Evolutionary conservation across 1,140 invertebrate genomes (phyloP), one percentile per base, ranked within the genome.

Genomic region (Solenopsis invicta): DNA sequence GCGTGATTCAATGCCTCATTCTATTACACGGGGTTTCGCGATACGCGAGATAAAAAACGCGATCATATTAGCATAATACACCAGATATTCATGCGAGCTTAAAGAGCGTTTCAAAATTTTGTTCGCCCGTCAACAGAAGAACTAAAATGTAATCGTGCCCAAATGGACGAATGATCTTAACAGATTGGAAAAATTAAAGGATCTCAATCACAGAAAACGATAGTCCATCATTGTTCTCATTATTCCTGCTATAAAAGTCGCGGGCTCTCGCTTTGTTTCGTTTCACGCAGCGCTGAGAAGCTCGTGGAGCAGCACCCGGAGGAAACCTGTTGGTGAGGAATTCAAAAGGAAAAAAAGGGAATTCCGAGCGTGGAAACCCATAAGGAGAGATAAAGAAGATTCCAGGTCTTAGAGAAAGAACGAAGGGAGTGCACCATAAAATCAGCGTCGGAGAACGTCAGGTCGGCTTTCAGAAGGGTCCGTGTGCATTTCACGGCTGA

Each of bases 321-420:
- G 67, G 45, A 87, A 89, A 90, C 88, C 89, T 76, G 89, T 90
- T 85, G 41, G 85, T 6, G 34, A 81, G 48, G 88, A 72, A 89
- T 91, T 82, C 52, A 87, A 86, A 72, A 87, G 78, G 75, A 80
- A 84, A 75, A 62, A 84, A 50, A 75, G 24, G 10, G 45, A 82
- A 84, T 77, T 64, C 54, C 37, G 34, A 62, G 75, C 59, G 54
- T 75, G 59, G 59, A 88, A 86, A 66, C 62, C 50, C 16, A 62
- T 74, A 78, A 72, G 61, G 66, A 86, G 59, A 74, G 41, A 75
- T 56, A 66, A 81, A 76, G 61, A 56, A 85, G 61, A 76, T 61
- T 72, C 67, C 75, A 21, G 2, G 37, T 64, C 59, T 69, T 74
- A 48, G 59, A 45, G 34, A 62, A 75, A 62, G 72, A 85, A 82